These are phyloP conservation scores for Rambutsinella grinnellia DNA, from an alignment of 2,888 invertebrate genomes.

Conservation along the genomic window DNA sequence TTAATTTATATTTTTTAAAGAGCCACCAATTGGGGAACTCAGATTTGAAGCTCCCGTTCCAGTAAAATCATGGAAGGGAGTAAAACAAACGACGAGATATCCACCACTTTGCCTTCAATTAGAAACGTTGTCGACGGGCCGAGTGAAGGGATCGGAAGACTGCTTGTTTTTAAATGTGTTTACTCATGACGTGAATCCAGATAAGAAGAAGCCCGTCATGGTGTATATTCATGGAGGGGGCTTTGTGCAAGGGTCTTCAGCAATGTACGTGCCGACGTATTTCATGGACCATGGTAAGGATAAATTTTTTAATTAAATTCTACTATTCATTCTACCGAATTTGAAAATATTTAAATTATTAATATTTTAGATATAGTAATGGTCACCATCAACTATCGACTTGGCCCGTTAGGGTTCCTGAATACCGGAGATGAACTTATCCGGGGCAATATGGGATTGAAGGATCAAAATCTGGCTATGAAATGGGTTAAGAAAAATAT, in stretches of 20 bases:
- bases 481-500: slow-evolving; percentile 55
- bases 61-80: slow-evolving; percentile 36
- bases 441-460: slow-evolving; percentile 53
- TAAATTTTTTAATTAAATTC: too few relatives aligned
- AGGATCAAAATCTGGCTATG: slow-evolving; percentile 51
- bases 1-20: not conserved
- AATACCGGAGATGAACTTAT: slow-evolving; percentile 42
- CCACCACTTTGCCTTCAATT: slow-evolving; percentile 49
- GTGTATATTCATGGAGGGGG: slow-evolving; percentile 48
- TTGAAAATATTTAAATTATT: too few relatives aligned
- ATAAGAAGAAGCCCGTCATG: slow-evolving; percentile 23
- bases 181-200: slow-evolving; percentile 12
- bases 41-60: slow-evolving; percentile 27
- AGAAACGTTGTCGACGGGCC: slow-evolving; percentile 38
- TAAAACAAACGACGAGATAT: slow-evolving; percentile 35
- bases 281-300: slow-evolving; percentile 58
- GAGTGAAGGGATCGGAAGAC: slow-evolving; percentile 38
- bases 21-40: slow-evolving; percentile 30
- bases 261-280: slow-evolving; percentile 44
- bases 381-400: slow-evolving; percentile 60
- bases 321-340: too few relatives aligned
- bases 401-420: slow-evolving; percentile 58
- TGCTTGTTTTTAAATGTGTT: slow-evolving; percentile 48
- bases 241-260: slow-evolving; percentile 31
- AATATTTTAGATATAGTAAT: slow-evolving; percentile 61